phyloP scores from a whole-genome alignment of 1,140 invertebrate genomes.

The Caerostris extrusa region DNA sequence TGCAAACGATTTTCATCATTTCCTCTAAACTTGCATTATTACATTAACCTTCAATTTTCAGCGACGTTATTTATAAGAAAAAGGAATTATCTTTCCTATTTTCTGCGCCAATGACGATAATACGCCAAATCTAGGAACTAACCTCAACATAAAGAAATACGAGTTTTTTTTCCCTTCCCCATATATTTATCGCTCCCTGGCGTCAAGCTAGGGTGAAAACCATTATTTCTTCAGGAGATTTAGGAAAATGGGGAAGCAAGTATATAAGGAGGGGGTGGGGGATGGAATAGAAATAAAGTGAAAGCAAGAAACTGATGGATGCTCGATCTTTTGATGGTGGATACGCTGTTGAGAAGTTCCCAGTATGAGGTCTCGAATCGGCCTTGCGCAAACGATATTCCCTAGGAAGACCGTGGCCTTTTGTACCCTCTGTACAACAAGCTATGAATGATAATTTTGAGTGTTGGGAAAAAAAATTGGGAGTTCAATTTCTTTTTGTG shows the following conservation, averaged over 20 bases:
- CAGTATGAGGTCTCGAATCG: constrained; percentile 43
- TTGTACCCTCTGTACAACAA: background rate
- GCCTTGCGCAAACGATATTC: constrained; percentile 7
- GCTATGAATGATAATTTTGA: background rate
- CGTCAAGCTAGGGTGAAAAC: constrained; percentile 48
- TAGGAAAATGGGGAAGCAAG: constrained; percentile 1
- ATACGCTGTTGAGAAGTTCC: constrained; percentile 34
- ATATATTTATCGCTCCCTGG: constrained; percentile 14
- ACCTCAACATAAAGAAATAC: background rate
- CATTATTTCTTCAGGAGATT: constrained; percentile 36
- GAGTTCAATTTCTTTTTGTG: background rate
- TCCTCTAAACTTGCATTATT: too few relatives aligned
- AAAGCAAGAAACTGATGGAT: constrained; percentile 50
- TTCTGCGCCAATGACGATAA: background rate
- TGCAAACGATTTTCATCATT: too few relatives aligned
- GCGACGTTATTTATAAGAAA: too few relatives aligned
- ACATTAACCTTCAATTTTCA: too few relatives aligned
- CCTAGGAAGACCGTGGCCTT: background rate
- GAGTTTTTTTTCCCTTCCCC: background rate
- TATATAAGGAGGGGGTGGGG: background rate
- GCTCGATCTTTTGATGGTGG: background rate
- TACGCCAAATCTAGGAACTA: background rate
- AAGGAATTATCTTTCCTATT: too few relatives aligned
- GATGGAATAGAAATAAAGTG: background rate
- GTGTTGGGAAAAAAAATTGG: background rate